A percentile compares a stretch with the other conserved stretches of the same genome.
phyloP scores from a whole-genome alignment of 2,797 vertebrate species.

The Ctenochaetus hawaiiensis region DNA sequence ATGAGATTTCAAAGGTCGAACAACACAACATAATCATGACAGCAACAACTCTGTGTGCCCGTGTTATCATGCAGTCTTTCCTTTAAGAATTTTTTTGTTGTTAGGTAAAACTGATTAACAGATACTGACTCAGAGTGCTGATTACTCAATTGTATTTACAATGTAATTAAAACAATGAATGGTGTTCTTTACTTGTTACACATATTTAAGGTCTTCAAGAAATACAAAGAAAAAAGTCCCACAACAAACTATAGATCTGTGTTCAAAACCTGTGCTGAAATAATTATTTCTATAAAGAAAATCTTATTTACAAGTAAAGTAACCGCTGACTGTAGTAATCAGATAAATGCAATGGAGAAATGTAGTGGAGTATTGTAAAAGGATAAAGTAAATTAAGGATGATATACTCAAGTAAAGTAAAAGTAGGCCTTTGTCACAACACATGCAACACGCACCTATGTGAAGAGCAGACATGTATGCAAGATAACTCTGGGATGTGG shows the following conservation, averaged over 20 bases:
- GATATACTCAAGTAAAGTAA: neutral
- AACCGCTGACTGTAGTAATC: no score
- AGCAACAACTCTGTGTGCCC: neutral
- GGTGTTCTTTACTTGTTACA: neutral
- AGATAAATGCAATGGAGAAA: no score
- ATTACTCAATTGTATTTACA: no score
- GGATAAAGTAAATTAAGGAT: neutral
- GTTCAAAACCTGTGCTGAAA: neutral
- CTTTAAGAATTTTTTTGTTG: neutral
- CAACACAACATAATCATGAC: neutral
- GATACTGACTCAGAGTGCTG: neutral
- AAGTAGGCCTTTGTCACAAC: no score
- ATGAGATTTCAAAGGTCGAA: constrained; percentile 26
- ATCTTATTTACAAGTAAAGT: no score
- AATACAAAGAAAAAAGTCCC: neutral
- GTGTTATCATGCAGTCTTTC: neutral
- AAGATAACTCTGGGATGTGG: no score
- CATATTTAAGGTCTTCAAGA: neutral
- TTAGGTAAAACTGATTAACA: neutral
- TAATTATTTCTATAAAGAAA: neutral
- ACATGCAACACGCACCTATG: no score
- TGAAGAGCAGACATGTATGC: no score
- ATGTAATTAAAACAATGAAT: neutral
- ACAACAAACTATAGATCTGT: neutral
- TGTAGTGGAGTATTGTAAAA: neutral